These are phyloP conservation scores for Trichopria drosophilae DNA, from an alignment of 2,888 invertebrate species.

Conservation along the genomic window DNA sequence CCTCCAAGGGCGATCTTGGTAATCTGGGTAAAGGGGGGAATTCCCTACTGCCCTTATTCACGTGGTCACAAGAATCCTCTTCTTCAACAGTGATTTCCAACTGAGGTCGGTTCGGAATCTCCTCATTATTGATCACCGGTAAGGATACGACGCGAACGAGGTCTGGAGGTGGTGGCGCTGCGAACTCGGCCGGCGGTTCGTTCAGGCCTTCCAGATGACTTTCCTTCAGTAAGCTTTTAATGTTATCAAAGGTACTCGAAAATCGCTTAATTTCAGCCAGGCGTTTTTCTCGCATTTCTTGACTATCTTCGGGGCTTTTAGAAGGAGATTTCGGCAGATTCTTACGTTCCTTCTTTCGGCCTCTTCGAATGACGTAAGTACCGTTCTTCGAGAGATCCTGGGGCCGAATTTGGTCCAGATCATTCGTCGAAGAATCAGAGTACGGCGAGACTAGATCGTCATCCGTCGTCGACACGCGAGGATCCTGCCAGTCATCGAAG, in stretches of 20 bases:
- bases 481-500: slow-evolving; percentile 77
- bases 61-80: slow-evolving; percentile 43
- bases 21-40: no score
- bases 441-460: slow-evolving; percentile 71
- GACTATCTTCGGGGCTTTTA: slow-evolving; percentile 61
- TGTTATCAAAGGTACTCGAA: slow-evolving; percentile 77
- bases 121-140: slow-evolving; percentile 66
- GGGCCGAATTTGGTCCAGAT: slow-evolving; percentile 52
- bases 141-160: slow-evolving; percentile 72
- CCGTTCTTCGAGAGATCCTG: slow-evolving; percentile 66
- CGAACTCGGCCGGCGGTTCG: slow-evolving; percentile 64
- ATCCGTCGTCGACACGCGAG: slow-evolving; percentile 68
- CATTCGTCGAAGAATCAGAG: slow-evolving; percentile 65
- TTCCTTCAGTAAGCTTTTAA: slow-evolving; percentile 73
- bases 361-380: slow-evolving; percentile 80
- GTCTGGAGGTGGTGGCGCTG: slow-evolving; percentile 65
- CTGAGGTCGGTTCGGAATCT: slow-evolving; percentile 62
- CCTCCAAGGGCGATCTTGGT: no score
- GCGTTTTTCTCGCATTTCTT: slow-evolving; percentile 52
- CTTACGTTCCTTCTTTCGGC: slow-evolving; percentile 69
- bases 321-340: slow-evolving; percentile 65
- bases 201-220: slow-evolving; percentile 62
- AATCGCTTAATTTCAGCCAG: slow-evolving; percentile 70
- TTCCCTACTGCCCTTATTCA: no score
- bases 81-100: slow-evolving; percentile 46